phyloP scores from a whole-genome alignment of 2,888 invertebrate species.

The Ormyrus thymus region DNA sequence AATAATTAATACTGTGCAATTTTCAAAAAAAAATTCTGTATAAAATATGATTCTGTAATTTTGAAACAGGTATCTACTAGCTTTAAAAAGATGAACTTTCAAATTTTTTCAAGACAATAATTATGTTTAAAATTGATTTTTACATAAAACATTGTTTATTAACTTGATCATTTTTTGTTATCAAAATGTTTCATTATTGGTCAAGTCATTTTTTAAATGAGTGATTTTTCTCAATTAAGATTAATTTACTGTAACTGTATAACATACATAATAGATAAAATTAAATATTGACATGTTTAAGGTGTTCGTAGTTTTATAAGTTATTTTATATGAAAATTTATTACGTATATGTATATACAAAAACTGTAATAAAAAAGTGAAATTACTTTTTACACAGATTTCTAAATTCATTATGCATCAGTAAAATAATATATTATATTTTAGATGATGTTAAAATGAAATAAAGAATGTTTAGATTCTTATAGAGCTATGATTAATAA shows the following conservation, averaged over 20 bases:
- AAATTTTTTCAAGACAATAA: no score
- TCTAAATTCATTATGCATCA: no score
- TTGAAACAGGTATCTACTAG: no score
- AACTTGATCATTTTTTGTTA: background rate
- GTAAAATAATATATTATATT: no score
- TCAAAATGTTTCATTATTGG: background rate
- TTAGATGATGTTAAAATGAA: no score
- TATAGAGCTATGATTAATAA: no score
- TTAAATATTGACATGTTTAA: conserved; percentile 29
- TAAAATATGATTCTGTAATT: no score
- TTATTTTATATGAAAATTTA: conserved; percentile 37
- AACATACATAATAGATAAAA: conserved; percentile 1
- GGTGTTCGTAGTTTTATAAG: conserved; percentile 16
- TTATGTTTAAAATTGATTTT: no score
- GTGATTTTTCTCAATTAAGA: conserved; percentile 25
- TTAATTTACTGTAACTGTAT: conserved; percentile 13
- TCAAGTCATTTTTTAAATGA: background rate
- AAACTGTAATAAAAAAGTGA: conserved; percentile 19
- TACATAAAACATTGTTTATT: background rate
- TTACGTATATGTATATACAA: conserved; percentile 25
- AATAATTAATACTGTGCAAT: no score
- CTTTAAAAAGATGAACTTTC: no score
- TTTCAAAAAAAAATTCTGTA: no score
- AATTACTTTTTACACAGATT: conserved; percentile 20
- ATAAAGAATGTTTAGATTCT: no score